Evolutionary conservation across 2,888 invertebrate species (phyloP), one percentile per base, ranked within the genome.

Genomic region (Laspeyria flexula): DNA sequence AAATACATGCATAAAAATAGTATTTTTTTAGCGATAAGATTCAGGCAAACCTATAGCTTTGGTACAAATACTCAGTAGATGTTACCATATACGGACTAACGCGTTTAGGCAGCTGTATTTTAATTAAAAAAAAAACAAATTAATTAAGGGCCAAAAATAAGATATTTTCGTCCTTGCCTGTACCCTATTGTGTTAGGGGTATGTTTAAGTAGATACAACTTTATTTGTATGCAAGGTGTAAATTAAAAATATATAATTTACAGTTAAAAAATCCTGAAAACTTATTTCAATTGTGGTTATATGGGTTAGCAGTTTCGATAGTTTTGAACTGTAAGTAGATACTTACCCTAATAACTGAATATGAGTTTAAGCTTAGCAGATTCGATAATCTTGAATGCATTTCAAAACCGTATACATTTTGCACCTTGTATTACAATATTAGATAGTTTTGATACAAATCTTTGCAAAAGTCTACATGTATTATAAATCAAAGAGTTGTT

Each of bases 1-100:
- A 45, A 40, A 44, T 50, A 61, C 46, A 44, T 59, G 25, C 55
- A 69, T 69, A 59, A 58, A n/a, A 59, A 71, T 65, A 56, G 58
- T 71, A 76, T 75, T 76, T n/a, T n/a, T 73, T 77, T 82, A 81
- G 81, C 59, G 43, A 53, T 79, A 69, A 68, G 72, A 62, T 53
- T 59, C 76, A 75, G 77, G 79, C 77, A 74, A 82, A 79, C 78
- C 77, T 77, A 57, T 79, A 78, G 79, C 78, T 81, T 86, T 83
- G 90, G 90, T 90, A 90, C 90, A 90, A 90, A 90, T 89, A 90
- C 89, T 90, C 88, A 86, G 81, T 87, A 85, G 79, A 78, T 79
- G 86, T 87, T 88, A 88, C 88, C 86, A 79, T 75, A 63, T 73
- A 71, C 64, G 65, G 65, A 73, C 40, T 52, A 55, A 61, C 53